phyloP scores from a whole-genome alignment of 2,797 vertebrate species.

The Pantherophis alleghaniensis region DNA sequence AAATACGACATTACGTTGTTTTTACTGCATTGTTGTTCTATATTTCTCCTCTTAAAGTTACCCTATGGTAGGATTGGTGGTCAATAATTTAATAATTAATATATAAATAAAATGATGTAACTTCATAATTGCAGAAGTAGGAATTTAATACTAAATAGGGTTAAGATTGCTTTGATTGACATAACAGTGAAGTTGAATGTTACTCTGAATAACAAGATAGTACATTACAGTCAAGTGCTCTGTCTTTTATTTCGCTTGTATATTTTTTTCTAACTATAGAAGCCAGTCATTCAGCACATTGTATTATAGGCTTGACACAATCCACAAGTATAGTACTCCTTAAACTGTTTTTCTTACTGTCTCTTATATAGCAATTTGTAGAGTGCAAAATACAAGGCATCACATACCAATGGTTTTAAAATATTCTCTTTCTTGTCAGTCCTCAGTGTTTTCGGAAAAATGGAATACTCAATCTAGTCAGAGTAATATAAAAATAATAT shows the following conservation, averaged over 20 bases:
- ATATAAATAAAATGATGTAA: not conserved
- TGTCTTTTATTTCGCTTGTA: constrained; percentile 46
- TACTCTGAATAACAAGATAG: not conserved
- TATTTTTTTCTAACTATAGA: constrained; percentile 54
- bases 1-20: not conserved
- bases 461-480: not conserved
- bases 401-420: constrained; percentile 47
- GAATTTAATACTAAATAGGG: constrained; percentile 11
- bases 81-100: not conserved
- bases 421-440: constrained; percentile 52
- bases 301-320: constrained; percentile 51
- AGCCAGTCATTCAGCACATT: constrained; percentile 52
- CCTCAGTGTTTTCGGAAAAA: constrained; percentile 30
- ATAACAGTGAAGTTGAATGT: not conserved
- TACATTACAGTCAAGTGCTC: constrained; percentile 34
- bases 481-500: constrained; percentile 34
- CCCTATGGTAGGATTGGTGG: not conserved
- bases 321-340: constrained; percentile 28
- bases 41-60: not conserved
- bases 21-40: not conserved
- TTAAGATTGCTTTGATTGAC: not conserved
- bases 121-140: not conserved
- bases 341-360: constrained; percentile 52
- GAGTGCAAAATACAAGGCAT: constrained; percentile 48
- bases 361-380: constrained; percentile 45